These are phyloP conservation scores for Latheticus oryzae DNA, from an alignment of 2,888 invertebrate genomes.

Conservation along the genomic window DNA sequence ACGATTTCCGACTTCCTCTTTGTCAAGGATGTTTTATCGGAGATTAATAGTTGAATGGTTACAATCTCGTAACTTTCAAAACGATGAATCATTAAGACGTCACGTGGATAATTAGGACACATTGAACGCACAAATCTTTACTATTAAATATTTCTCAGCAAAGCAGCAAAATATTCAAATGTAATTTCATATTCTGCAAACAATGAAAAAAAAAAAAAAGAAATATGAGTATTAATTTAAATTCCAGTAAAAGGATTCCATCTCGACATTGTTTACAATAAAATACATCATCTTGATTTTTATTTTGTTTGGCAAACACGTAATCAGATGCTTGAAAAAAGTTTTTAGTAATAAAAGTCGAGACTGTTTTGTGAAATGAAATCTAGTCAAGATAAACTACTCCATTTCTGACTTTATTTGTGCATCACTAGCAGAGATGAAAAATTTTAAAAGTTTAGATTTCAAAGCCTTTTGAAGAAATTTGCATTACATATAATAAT, in stretches of 20 bases:
- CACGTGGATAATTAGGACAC: conserved; percentile 21
- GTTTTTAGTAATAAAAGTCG: conserved; percentile 1
- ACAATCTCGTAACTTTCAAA: conserved; percentile 32
- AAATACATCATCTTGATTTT: conserved; percentile 4
- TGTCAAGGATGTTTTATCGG: conserved; percentile 34
- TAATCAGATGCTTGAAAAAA: conserved; percentile 11
- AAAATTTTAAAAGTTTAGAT: too few species aligned
- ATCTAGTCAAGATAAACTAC: too few species aligned
- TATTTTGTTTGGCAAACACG: conserved; percentile 12
- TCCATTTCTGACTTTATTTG: too few species aligned
- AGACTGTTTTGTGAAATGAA: conserved; percentile 11
- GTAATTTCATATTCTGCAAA: conserved; percentile 19
- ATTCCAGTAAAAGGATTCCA: too few species aligned
- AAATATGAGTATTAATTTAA: too few species aligned
- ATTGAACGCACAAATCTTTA: conserved; percentile 16
- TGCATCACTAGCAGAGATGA: too few species aligned
- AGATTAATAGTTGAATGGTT: conserved; percentile 34
- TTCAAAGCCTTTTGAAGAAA: too few species aligned
- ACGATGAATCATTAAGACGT: conserved; percentile 33
- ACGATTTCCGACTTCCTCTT: conserved; percentile 24
- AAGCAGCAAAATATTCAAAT: conserved; percentile 19
- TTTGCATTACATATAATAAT: too few species aligned
- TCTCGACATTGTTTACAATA: too few species aligned
- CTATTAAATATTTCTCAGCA: conserved; percentile 4
- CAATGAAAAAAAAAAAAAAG: conserved; percentile 12